Percentiles rank a stretch among this genome's conserved stretches.
phyloP scores from a whole-genome alignment of 2,797 vertebrate genomes.

The Synaphobranchus kaupii region DNA sequence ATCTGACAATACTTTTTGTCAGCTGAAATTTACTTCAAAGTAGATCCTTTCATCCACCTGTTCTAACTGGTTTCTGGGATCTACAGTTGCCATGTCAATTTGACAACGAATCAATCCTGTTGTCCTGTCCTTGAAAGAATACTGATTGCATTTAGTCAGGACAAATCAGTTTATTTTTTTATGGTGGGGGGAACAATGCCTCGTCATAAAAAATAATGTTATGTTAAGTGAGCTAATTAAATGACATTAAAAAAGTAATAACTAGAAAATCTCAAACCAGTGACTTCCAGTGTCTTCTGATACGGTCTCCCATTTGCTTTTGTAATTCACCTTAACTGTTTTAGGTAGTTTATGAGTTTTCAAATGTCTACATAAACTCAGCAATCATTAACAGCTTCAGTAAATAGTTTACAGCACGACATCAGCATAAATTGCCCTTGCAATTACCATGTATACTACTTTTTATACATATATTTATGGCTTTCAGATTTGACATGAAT shows the following conservation, averaged over 20 bases:
- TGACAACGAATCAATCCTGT: conserved; percentile 59
- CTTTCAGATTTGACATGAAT: conserved; percentile 54
- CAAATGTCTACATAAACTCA: conserved; percentile 51
- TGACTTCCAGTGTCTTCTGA: conserved; percentile 30
- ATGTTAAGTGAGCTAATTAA: background rate
- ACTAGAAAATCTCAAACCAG: background rate
- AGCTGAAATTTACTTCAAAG: conserved; percentile 70
- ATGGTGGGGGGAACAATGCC: background rate
- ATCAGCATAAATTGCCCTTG: conserved; percentile 66
- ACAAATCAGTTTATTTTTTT: conserved; percentile 43
- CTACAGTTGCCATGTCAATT: conserved; percentile 52
- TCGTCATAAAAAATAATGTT: background rate
- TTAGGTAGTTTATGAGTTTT: conserved; percentile 51
- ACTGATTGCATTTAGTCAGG: conserved; percentile 54
- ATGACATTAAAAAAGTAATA: background rate
- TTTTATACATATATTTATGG: conserved; percentile 55
- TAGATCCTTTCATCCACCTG: conserved; percentile 49
- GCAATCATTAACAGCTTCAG: conserved; percentile 54
- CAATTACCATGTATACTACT: conserved; percentile 53
- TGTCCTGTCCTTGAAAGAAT: conserved; percentile 54
- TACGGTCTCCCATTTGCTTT: conserved; percentile 45
- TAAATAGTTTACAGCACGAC: conserved; percentile 67
- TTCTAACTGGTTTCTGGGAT: conserved; percentile 54
- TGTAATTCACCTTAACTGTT: conserved; percentile 52
- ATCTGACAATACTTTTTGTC: conserved; percentile 59